These are phyloP conservation scores for Liasis olivaceus DNA, from an alignment of 2,797 vertebrate species.

Conservation along the genomic window DNA sequence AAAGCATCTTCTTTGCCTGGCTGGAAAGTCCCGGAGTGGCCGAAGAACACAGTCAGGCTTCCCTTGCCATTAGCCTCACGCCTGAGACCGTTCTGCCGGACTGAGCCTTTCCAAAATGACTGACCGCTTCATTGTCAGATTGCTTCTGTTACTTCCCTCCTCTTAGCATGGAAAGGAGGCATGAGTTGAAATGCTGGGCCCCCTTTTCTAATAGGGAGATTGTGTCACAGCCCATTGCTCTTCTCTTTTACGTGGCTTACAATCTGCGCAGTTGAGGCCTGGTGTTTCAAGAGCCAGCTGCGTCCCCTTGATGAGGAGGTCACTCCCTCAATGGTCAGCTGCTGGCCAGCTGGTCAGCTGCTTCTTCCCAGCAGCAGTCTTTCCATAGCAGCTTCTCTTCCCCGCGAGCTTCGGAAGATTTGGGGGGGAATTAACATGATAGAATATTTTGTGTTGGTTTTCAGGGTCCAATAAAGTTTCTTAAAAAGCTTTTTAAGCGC, in stretches of 20 bases:
- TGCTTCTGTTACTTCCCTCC: background rate
- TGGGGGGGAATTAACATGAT: background rate
- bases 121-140: background rate
- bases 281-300: background rate
- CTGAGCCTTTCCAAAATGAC: too few relatives aligned
- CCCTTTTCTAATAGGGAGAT: background rate
- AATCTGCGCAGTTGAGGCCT: background rate
- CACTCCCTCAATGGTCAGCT: background rate
- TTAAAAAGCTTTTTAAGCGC: slow-evolving; percentile 37
- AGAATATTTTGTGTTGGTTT: slow-evolving; percentile 26
- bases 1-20: too few relatives aligned
- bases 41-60: background rate
- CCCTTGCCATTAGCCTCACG: background rate
- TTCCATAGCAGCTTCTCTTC: background rate
- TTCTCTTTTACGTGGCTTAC: too few relatives aligned
- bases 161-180: background rate
- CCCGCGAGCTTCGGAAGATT: background rate
- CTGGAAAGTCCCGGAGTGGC: background rate
- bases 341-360: too few relatives aligned
- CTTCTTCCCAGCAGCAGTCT: too few relatives aligned
- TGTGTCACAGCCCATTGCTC: background rate
- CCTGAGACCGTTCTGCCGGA: background rate
- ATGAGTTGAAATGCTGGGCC: too few relatives aligned
- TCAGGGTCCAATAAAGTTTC: slow-evolving; percentile 14
- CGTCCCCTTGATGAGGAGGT: too few relatives aligned